phyloP scores from a whole-genome alignment of 2,888 invertebrate genomes.

The Drosophila sordidula region DNA sequence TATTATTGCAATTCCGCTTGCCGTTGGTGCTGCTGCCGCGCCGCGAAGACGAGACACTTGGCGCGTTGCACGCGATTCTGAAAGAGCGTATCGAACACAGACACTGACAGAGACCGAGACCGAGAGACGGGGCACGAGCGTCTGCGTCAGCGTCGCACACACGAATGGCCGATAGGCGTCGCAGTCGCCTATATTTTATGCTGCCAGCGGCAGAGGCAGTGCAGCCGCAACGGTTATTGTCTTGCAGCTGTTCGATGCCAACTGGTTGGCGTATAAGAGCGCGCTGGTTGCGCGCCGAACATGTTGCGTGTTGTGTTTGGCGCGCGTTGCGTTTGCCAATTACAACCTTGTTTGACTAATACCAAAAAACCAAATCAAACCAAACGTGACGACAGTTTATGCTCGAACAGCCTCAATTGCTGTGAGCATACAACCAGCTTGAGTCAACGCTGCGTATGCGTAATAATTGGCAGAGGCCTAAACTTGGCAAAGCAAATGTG shows the following conservation, averaged over 20 bases:
- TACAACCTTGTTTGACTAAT: conserved; percentile 25
- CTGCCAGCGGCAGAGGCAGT: conserved; percentile 25
- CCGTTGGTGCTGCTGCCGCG: conserved; percentile 17
- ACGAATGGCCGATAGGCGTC: conserved; percentile 73
- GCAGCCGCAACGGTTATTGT: conserved; percentile 35
- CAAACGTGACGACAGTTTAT: conserved; percentile 4
- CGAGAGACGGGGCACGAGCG: conserved; percentile 41
- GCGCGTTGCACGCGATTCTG: conserved; percentile 34
- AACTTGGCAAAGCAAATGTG: neutral
- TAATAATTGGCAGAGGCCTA: conserved; percentile 25
- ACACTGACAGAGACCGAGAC: conserved; percentile 9
- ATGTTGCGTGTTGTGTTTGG: conserved; percentile 37
- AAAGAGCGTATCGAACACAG: conserved; percentile 9
- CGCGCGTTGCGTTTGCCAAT: conserved; percentile 9
- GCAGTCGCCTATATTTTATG: conserved; percentile 73
- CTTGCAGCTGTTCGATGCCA: conserved; percentile 19
- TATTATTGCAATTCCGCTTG: conserved; percentile 41
- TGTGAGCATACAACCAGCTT: neutral
- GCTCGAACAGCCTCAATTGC: conserved; percentile 14
- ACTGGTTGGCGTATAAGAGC: conserved; percentile 51
- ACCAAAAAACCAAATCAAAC: conserved; percentile 2
- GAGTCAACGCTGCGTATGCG: conserved; percentile 43
- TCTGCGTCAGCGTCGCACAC: conserved; percentile 72
- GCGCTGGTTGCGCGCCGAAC: conserved; percentile 40
- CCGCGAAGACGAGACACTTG: conserved; percentile 8